Percentiles rank a stretch among this genome's conserved stretches.
Conservation (phyloP, 2,888 invertebrate species). For the Tetanocera ferruginea region DNA sequence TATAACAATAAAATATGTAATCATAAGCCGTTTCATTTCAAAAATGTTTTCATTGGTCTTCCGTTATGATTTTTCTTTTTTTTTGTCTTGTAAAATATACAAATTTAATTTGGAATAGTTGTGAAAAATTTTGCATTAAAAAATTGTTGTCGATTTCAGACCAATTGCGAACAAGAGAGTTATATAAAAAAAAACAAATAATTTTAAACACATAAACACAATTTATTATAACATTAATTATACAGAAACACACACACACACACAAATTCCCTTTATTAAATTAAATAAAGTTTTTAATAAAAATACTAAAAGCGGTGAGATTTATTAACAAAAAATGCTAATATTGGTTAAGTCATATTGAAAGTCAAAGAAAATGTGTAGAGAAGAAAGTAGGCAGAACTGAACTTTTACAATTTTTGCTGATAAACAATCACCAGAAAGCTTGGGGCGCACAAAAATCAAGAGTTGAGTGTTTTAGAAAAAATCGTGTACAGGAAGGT, state of each 20-base stretch:
- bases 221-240: conserved; percentile 14
- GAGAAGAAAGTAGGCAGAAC: too few relatives aligned
- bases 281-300: conserved; percentile 38
- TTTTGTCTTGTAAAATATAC: conserved; percentile 25
- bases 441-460: too few relatives aligned
- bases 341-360: too few relatives aligned
- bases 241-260: conserved; percentile 12
- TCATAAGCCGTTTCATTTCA: conserved; percentile 9
- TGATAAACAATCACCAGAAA: too few relatives aligned
- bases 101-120: conserved; percentile 25
- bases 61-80: conserved; percentile 12
- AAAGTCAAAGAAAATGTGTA: too few relatives aligned
- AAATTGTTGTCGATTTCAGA: not conserved
- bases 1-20: conserved; percentile 14
- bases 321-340: not conserved
- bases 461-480: too few relatives aligned
- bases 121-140: not conserved
- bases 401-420: too few relatives aligned
- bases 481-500: too few relatives aligned
- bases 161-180: not conserved
- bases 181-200: not conserved
- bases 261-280: conserved; percentile 28
- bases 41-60: conserved; percentile 31
- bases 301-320: not conserved
- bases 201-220: conserved; percentile 8